Evolutionary conservation across 2,113 vertebrate genomes (phyloP), one percentile per base, ranked within the genome.

Genomic region (Ochotona curzoniae): DNA sequence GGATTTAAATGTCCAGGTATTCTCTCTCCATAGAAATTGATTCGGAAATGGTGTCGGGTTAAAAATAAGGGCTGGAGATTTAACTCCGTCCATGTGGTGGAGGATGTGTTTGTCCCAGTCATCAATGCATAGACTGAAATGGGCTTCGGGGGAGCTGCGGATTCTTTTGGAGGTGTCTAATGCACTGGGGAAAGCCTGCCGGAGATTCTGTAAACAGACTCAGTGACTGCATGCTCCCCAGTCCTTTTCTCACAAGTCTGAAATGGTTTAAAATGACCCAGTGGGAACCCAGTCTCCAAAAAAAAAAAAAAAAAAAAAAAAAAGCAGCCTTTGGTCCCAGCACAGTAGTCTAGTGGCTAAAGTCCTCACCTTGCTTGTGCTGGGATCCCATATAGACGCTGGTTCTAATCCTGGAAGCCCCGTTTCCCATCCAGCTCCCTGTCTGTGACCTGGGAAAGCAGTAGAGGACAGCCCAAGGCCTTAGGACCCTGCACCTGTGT

Each of bases 1-100:
- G 64, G 91, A 94, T 86, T 93, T 75, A 96, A 96, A 97, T 66
- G 95, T 75, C 94, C 90, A 95, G 95, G 95, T 95, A 90, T 93
- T 94, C 64, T 89, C 91, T 95, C 83, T 91, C 73, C 78, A 92
- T 93, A 95, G 96, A 95, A 95, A 97, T 64, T 85, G 96, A 66
- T 60, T 97, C 80, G 71, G 95, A 94, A 96, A 94, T 87, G 92
- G 91, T 32, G 44, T 89, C 73, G 80, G 95, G 93, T 97, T 93
- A 96, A 96, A 94, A 92, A 91, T 61, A 92, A 97, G 92, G 71
- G 90, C 28, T 85, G 71, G 63, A 81, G 70, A 84, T 76, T 83
- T 89, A 96, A 95, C 93, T 83, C 13, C 47, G 1, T 76, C 2
- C 4, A 23, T 8, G 66, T 74, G 89, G 76, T 28, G 70, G 83